phyloP scores from a whole-genome alignment of 2,797 vertebrate genomes.

The Enteromius thamalakanensis region DNA sequence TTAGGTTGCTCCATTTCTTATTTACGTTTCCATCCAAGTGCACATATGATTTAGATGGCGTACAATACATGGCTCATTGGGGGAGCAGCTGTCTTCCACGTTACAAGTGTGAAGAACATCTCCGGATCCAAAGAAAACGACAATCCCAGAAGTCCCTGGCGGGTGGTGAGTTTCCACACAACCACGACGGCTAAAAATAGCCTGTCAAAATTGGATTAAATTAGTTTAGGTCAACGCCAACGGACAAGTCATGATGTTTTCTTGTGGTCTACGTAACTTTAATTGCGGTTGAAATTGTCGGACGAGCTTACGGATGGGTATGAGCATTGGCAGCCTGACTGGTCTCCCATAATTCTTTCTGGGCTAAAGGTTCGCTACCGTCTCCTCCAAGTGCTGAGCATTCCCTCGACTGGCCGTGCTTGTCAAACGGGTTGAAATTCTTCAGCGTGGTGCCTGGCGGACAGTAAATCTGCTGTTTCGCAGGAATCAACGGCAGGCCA shows the following conservation, averaged over 20 bases:
- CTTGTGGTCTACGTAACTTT: constrained; percentile 9
- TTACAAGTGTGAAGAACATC: constrained; percentile 34
- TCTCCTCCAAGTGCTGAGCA: constrained; percentile 8
- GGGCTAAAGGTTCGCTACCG: constrained; percentile 6
- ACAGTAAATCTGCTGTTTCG: constrained; percentile 53
- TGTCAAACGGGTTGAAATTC: constrained; percentile 23
- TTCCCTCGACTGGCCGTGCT: constrained; percentile 16
- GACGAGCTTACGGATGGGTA: not conserved
- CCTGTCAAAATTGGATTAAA: not conserved
- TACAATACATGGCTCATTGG: constrained; percentile 52
- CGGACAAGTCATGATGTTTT: not conserved
- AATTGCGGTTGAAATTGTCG: not conserved
- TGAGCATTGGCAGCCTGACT: not conserved
- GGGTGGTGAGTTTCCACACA: constrained; percentile 17
- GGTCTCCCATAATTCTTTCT: not conserved
- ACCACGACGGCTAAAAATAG: not conserved
- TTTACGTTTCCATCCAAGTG: constrained; percentile 45
- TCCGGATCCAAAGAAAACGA: constrained; percentile 33
- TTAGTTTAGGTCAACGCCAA: not conserved
- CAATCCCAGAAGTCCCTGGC: constrained; percentile 20
- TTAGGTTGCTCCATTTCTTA: constrained; percentile 31
- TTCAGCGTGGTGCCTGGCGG: constrained; percentile 37
- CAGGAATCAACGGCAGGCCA: constrained; percentile 30
- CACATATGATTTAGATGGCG: constrained; percentile 52
- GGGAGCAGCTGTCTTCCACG: constrained; percentile 47